Conservation (phyloP, 2,888 invertebrate species). For the Prosapia bicincta region DNA sequence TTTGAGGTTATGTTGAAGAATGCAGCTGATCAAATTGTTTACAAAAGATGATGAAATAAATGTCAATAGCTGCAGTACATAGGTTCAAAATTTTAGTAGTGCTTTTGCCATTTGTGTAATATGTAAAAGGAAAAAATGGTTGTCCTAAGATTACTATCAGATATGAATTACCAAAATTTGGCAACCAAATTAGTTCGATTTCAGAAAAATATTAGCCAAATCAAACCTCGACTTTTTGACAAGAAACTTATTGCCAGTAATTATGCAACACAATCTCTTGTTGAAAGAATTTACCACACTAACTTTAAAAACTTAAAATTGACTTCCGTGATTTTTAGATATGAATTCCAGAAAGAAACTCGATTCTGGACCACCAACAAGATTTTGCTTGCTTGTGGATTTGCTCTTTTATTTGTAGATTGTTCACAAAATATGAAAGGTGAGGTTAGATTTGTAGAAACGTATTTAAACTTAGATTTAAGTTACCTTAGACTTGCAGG, state of each 20-base stretch:
- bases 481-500: too few species aligned
- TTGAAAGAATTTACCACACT: neutral
- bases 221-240: neutral
- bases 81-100: too few species aligned
- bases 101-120: too few species aligned
- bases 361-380: neutral
- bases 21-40: too few species aligned
- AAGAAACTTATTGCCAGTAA: neutral
- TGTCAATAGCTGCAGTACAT: too few species aligned
- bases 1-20: too few species aligned
- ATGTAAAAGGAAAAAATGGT: too few species aligned
- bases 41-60: too few species aligned
- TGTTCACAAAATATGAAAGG: constrained; percentile 20
- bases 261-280: neutral
- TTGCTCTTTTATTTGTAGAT: constrained; percentile 14
- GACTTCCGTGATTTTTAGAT: neutral
- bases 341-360: neutral
- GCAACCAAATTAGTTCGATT: neutral
- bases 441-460: neutral
- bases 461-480: too few species aligned
- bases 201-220: neutral
- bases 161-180: neutral
- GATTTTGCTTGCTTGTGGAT: constrained; percentile 10
- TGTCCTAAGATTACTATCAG: neutral
- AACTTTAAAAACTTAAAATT: neutral